phyloP scores from a whole-genome alignment of 1,140 invertebrate genomes.

The Nylanderia fulva region DNA sequence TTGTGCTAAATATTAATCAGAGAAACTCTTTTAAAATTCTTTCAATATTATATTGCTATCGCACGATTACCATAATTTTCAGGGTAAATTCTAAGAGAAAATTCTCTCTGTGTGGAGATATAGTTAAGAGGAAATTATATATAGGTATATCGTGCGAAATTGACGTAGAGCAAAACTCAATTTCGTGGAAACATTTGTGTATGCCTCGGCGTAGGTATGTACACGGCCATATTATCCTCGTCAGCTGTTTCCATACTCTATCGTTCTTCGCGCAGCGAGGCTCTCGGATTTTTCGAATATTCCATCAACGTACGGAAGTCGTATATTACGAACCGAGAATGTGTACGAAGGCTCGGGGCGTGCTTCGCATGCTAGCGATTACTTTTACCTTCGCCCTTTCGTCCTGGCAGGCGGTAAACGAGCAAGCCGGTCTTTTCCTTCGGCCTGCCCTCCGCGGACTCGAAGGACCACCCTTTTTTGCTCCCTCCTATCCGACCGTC shows the following conservation, averaged over 20 bases:
- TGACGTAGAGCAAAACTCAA: slow-evolving; percentile 13
- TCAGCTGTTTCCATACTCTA: slow-evolving; percentile 75
- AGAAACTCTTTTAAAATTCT: too few species aligned
- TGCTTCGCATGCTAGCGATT: slow-evolving; percentile 81
- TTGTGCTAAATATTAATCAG: too few species aligned
- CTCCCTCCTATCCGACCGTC: slow-evolving; percentile 44
- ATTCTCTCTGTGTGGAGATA: too few species aligned
- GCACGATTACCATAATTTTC: too few species aligned
- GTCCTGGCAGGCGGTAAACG: slow-evolving; percentile 45
- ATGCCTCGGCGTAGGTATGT: too few species aligned
- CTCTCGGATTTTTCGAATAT: slow-evolving; percentile 82
- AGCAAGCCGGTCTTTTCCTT: slow-evolving; percentile 60
- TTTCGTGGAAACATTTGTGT: slow-evolving; percentile 24
- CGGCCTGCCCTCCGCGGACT: slow-evolving; percentile 35
- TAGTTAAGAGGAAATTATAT: background rate
- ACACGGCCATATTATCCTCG: slow-evolving; percentile 47
- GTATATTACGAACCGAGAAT: slow-evolving; percentile 80
- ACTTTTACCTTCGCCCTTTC: slow-evolving; percentile 71
- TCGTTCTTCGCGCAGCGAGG: slow-evolving; percentile 54
- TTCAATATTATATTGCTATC: too few species aligned
- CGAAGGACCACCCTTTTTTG: slow-evolving; percentile 47
- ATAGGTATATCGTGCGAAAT: background rate
- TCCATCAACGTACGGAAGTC: slow-evolving; percentile 82
- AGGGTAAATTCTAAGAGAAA: too few species aligned
- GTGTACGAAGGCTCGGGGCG: slow-evolving; percentile 71